These are phyloP conservation scores for Diuraphis noxia DNA, from an alignment of 1,140 invertebrate species.

Conservation along the genomic window DNA sequence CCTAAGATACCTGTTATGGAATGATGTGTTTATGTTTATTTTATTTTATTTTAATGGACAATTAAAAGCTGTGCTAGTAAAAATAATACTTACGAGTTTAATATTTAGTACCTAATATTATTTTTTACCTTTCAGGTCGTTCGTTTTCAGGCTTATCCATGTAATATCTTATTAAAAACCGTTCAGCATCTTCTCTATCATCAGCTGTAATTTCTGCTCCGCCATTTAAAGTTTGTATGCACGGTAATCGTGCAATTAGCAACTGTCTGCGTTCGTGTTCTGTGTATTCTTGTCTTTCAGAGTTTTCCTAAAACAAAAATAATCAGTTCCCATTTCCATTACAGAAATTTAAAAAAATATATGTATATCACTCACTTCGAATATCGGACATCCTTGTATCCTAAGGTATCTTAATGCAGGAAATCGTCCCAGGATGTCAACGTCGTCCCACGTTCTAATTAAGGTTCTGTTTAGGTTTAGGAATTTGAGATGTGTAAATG, in stretches of 20 bases:
- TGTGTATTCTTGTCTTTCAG: slow-evolving; percentile 70
- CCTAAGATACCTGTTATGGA: no score
- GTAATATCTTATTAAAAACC: slow-evolving; percentile 89
- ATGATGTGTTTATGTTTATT: neutral
- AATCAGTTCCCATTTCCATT: neutral
- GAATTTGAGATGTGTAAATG: slow-evolving; percentile 72
- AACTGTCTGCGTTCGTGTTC: slow-evolving; percentile 84
- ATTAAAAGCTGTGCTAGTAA: neutral
- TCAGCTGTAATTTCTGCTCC: slow-evolving; percentile 80
- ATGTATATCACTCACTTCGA: slow-evolving; percentile 64
- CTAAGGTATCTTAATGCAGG: slow-evolving; percentile 79
- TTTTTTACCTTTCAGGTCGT: slow-evolving; percentile 70
- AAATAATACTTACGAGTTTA: neutral
- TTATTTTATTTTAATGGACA: neutral
- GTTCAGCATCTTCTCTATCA: slow-evolving; percentile 88
- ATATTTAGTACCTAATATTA: neutral
- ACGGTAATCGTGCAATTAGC: slow-evolving; percentile 83
- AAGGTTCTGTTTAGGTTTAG: slow-evolving; percentile 84
- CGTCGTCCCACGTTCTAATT: slow-evolving; percentile 82
- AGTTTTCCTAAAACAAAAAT: slow-evolving; percentile 14
- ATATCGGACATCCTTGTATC: slow-evolving; percentile 67
- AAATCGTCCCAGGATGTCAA: slow-evolving; percentile 80
- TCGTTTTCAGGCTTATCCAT: slow-evolving; percentile 83
- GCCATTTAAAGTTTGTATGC: slow-evolving; percentile 82
- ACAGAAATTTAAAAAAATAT: neutral